Evolutionary conservation across 2,113 vertebrate genomes (phyloP), one percentile per base, ranked within the genome.

Genomic region (Muscicapa adusta): DNA sequence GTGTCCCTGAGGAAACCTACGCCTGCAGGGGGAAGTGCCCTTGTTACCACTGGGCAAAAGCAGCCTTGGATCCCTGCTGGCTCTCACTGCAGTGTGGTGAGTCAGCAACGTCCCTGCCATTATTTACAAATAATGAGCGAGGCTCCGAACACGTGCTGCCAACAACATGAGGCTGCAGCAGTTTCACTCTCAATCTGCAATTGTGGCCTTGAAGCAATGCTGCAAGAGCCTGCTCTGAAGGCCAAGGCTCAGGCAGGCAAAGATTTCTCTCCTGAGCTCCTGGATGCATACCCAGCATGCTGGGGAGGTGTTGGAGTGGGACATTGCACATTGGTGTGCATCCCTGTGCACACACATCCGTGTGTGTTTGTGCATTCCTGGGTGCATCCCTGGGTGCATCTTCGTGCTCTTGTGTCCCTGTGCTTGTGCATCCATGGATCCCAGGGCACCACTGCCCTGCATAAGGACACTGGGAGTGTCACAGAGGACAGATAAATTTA

Each of bases 121-220:
- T 91, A 73, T 88, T 95, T 89, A 89, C 92, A 85, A 93, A 93
- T 57, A 76, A 29, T 29, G 73, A 89, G 74, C 1, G 58, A 34
- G 43, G 53, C 91, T 60, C 34, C 0, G 54, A 75, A 93, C 94
- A 93, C 26, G 70, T 91, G 92, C 90, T 5, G 2, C 33, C 2
- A 26, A 68, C 50, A 50, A 18, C 85, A 78, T 33, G 85, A 93
- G 90, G 93, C 90, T 61, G 92, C 23, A 4, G 66, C 6, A 6
- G 53, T 82, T 47, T 54, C 19, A 16, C 70, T 80, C 62, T 85
- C 42, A 3, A 10, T 51, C 31, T 6, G 28, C 10, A 73, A 5
- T 11, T 13, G 0, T 5, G 33, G 91, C 58, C 80, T 94, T 45
- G 71, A 54, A 88, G 78, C 23, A 22, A 48, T 8, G 48, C 50